These are phyloP conservation scores for Osmoderma eremita DNA, from an alignment of 2,888 invertebrate genomes.

Conservation along the genomic window DNA sequence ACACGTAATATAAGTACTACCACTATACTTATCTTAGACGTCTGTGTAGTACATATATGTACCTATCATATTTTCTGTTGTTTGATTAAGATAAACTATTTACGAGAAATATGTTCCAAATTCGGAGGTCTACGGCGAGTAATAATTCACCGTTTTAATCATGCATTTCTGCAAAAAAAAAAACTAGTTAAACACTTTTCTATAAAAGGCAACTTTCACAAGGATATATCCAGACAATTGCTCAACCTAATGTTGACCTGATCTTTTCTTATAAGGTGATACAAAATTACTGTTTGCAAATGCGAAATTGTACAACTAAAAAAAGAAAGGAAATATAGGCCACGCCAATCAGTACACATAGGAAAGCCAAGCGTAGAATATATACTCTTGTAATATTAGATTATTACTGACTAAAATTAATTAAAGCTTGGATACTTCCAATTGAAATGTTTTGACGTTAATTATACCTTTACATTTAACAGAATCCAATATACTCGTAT, in stretches of 20 bases:
- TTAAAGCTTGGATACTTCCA: slow-evolving; percentile 10
- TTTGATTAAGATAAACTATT: too few species aligned
- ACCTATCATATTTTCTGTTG: too few species aligned
- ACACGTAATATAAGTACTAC: too few species aligned
- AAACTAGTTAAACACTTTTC: not conserved
- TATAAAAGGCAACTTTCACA: slow-evolving; percentile 11
- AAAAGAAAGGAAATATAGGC: not conserved
- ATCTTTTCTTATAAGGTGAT: not conserved
- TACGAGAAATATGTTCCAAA: not conserved
- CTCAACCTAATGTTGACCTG: not conserved
- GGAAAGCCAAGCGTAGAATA: not conserved
- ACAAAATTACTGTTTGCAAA: too few species aligned
- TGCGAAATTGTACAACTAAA: not conserved
- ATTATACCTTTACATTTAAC: slow-evolving; percentile 13
- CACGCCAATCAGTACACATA: not conserved
- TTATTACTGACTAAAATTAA: slow-evolving; percentile 24
- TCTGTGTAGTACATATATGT: too few species aligned
- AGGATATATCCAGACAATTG: not conserved
- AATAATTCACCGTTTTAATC: not conserved
- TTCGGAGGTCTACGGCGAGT: not conserved
- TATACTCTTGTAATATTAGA: slow-evolving; percentile 7
- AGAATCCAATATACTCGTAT: slow-evolving; percentile 9
- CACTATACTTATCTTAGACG: too few species aligned
- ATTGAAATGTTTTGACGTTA: slow-evolving; percentile 21
- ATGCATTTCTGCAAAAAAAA: too few species aligned